These are phyloP conservation scores for Chionomys nivalis DNA, from an alignment of 2,113 vertebrate genomes.

Conservation along the genomic window DNA sequence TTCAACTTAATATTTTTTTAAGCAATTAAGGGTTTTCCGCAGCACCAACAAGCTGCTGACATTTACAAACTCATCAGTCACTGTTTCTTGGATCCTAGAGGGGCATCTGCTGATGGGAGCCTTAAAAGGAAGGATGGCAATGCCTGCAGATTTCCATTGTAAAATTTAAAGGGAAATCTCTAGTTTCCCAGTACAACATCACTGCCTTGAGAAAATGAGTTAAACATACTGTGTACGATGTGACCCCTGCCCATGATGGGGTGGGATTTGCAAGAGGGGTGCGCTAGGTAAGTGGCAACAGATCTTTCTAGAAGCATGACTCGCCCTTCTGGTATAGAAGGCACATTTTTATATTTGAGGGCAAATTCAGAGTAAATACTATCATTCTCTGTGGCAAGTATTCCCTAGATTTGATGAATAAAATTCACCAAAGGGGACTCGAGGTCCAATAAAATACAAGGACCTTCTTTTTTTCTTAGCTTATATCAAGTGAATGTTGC, in stretches of 20 bases:
- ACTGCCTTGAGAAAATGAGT: neutral
- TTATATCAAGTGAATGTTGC: neutral
- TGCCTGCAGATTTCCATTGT: neutral
- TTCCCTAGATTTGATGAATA: neutral
- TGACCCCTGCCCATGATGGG: neutral
- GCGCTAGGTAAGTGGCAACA: neutral
- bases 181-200: neutral
- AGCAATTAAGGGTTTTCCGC: neutral
- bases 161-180: neutral
- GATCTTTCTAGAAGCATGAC: neutral
- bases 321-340: neutral
- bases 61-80: conserved; percentile 15
- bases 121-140: neutral
- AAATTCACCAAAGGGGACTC: neutral
- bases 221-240: neutral
- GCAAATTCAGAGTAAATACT: neutral
- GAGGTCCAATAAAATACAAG: neutral
- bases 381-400: neutral
- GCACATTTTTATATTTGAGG: neutral
- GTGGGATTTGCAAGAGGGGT: neutral
- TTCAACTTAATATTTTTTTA: neutral
- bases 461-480: neutral
- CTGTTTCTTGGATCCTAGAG: neutral
- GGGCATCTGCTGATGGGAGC: neutral
- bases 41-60: neutral